phyloP scores from a whole-genome alignment of 2,888 invertebrate species.

The Polyploca ridens region DNA sequence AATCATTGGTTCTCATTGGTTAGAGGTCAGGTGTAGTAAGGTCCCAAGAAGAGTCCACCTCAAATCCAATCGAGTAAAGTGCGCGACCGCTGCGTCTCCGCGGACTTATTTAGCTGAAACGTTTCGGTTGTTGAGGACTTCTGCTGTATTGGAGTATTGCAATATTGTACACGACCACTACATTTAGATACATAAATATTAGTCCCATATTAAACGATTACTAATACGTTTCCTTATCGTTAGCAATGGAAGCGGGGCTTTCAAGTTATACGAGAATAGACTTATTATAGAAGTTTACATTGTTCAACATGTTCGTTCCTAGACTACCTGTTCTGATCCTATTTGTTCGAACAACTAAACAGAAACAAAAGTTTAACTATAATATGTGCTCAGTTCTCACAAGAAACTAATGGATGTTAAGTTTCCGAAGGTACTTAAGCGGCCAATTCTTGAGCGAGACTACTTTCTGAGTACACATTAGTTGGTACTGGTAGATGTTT shows the following conservation, averaged over 20 bases:
- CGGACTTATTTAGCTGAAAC: constrained; percentile 76
- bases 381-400: constrained; percentile 64
- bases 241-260: constrained; percentile 21
- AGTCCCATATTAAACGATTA: background rate
- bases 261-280: constrained; percentile 31
- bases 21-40: constrained; percentile 41
- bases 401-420: constrained; percentile 80
- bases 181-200: constrained; percentile 19
- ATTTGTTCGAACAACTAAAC: constrained; percentile 59
- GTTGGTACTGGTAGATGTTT: constrained; percentile 65
- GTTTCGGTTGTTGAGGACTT: constrained; percentile 69
- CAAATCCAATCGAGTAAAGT: constrained; percentile 78
- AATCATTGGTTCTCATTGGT: constrained; percentile 33
- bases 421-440: constrained; percentile 78
- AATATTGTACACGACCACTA: constrained; percentile 43
- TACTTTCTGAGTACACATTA: constrained; percentile 81
- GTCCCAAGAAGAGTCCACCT: constrained; percentile 64
- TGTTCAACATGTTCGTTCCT: constrained; percentile 31
- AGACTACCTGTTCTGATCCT: constrained; percentile 41
- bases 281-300: constrained; percentile 24
- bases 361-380: constrained; percentile 77
- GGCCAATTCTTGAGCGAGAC: constrained; percentile 75
- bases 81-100: constrained; percentile 63
- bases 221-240: background rate
- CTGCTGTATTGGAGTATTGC: constrained; percentile 50